Base-by-base conservation (phyloP, 2,113 vertebrate genomes). In the Pimephales promelas region DNA sequence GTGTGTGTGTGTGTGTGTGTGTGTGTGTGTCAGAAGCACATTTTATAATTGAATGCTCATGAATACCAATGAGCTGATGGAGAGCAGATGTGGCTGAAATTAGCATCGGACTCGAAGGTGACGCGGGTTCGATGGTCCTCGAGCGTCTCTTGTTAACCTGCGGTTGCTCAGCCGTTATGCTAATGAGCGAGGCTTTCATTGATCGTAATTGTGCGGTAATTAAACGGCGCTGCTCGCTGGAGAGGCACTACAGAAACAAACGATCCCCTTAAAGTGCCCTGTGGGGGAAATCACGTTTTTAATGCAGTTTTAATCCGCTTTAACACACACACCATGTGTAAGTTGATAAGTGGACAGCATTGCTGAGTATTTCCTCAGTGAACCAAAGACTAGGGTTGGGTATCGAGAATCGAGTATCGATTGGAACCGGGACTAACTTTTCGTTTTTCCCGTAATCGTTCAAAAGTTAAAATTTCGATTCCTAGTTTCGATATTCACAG, bases 91-190 rank as follows among this genome's bases (percentile, higher is more conserved):
- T 2, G 49, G 28, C 72, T 75, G 73, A 56, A 54, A 75, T 54
- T 52, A 34, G 47, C 47, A 52, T 75, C 16, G 13, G 22, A 79
- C 54, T 43, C 31, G 45, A 9, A 79, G 26, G n/a, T 28, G 76
- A 79, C 20, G 76, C n/a, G 45, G 22, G 14, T 49, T 13, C 31
- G 36, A 80, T n/a, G 59, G 28, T 34, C 11, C 78, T 80, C 43
- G n/a, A 80, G 56, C 4, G 26, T 78, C 75, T 78, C 56, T 78
- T 61, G 36, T 16, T 76, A n/a, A 22, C 57, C 49, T 11, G 72
- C 72, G 22, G 31, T 61, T 26, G 76, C 22, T 62, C 76, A 43
- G 6, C 36, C 61, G 28, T 79, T 1, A 62, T 79, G 56, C 36
- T 40, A 36, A 59, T 77, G 16, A 77, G 49, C 22, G 13, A 47